A percentile compares a stretch with the other conserved stretches of the same genome.
Conservation (phyloP, 1,140 invertebrate genomes). For the Temnothorax curvispinosus region DNA sequence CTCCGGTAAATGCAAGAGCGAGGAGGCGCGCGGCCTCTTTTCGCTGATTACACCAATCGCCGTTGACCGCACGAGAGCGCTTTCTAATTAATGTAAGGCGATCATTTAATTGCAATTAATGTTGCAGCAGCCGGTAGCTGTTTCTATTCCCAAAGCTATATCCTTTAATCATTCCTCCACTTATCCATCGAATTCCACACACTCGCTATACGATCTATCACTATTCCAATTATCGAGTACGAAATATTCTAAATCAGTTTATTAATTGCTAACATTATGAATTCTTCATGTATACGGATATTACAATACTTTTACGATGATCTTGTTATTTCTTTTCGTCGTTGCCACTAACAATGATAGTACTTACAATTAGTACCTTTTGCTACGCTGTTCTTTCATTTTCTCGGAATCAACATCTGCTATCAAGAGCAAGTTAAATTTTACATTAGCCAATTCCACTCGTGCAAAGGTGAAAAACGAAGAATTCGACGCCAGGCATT, state of each 20-base stretch:
- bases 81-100: constrained; percentile 71
- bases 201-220: neutral
- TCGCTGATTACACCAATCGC: constrained; percentile 60
- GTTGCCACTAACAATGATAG: no score
- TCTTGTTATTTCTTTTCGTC: neutral
- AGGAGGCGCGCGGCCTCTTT: neutral
- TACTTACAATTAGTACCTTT: neutral
- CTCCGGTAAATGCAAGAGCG: neutral
- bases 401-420: neutral
- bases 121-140: constrained; percentile 34
- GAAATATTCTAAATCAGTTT: neutral
- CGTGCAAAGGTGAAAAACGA: neutral
- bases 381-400: neutral
- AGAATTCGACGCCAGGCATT: neutral
- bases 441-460: constrained; percentile 39
- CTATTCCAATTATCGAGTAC: neutral
- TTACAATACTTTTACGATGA: neutral
- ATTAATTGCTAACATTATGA: neutral
- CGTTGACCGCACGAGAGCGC: constrained; percentile 14
- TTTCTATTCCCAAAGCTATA: constrained; percentile 45
- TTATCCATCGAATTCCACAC: constrained; percentile 8
- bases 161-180: constrained; percentile 66
- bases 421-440: constrained; percentile 25
- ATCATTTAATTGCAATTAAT: constrained; percentile 77
- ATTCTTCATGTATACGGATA: neutral